phyloP scores from a whole-genome alignment of 2,888 invertebrate species.

The Camponotus fellah region DNA sequence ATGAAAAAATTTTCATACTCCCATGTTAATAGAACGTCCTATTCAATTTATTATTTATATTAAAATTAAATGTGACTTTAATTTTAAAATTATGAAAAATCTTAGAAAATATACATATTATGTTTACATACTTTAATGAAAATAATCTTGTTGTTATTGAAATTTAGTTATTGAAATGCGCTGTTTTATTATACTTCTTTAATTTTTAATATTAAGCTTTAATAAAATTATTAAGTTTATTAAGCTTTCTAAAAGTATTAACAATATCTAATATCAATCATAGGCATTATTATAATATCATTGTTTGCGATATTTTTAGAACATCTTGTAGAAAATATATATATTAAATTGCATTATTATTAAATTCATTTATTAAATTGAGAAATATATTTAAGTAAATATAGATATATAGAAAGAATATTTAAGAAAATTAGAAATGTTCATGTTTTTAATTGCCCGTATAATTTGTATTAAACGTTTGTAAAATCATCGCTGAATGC shows the following conservation, averaged over 20 bases:
- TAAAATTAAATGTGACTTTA: background rate
- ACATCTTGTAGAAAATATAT: background rate
- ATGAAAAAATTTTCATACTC: background rate
- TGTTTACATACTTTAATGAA: no score
- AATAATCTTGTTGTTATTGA: background rate
- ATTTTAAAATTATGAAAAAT: background rate
- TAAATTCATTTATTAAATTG: background rate
- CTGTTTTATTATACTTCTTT: background rate
- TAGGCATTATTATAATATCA: background rate
- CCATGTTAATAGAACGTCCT: background rate
- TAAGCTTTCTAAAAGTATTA: background rate
- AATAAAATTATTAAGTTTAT: background rate
- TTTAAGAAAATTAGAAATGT: background rate
- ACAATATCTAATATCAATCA: background rate
- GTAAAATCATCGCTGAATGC: constrained; percentile 14
- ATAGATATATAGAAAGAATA: background rate
- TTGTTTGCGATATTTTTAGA: background rate
- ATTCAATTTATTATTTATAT: no score
- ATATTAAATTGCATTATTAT: background rate
- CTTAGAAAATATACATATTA: no score
- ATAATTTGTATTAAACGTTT: background rate
- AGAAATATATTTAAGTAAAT: background rate
- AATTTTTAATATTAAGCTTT: background rate
- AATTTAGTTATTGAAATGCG: background rate
- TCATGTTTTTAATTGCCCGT: no score